A percentile compares a stretch with the other conserved stretches of the same genome.
phyloP scores from a whole-genome alignment of 2,888 invertebrate species.

The Glyphotaelius pellucidus region DNA sequence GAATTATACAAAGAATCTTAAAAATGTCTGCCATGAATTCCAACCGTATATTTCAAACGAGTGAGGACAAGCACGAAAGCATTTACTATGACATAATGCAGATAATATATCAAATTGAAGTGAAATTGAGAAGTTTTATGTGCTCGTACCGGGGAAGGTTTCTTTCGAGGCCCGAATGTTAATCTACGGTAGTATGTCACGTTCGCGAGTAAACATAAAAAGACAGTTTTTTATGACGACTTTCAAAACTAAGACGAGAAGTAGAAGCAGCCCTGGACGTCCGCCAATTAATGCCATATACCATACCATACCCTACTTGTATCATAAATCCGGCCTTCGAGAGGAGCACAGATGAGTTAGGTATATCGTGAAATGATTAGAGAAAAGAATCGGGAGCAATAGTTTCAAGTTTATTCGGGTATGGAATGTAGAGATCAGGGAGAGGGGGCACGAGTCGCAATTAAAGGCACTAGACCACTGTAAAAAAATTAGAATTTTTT shows the following conservation, averaged over 20 bases:
- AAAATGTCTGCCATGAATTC: slow-evolving; percentile 16
- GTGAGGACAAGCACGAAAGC: background rate
- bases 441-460: background rate
- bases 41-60: slow-evolving; percentile 17
- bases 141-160: background rate
- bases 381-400: slow-evolving; percentile 5
- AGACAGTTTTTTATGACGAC: background rate
- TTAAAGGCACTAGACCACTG: no score
- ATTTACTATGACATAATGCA: background rate
- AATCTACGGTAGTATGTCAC: background rate
- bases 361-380: background rate
- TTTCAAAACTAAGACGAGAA: background rate
- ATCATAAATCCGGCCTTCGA: slow-evolving; percentile 32
- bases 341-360: slow-evolving; percentile 12
- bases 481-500: no score
- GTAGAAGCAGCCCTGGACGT: background rate
- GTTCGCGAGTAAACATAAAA: background rate
- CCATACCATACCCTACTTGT: slow-evolving; percentile 6
- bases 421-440: slow-evolving; percentile 2
- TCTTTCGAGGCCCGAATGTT: background rate
- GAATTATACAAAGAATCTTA: background rate
- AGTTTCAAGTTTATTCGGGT: slow-evolving; percentile 34
- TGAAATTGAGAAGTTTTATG: background rate
- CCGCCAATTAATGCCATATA: slow-evolving; percentile 24
- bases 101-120: background rate